phyloP scores from a whole-genome alignment of 1,140 invertebrate species.

The Pararge aegeria region DNA sequence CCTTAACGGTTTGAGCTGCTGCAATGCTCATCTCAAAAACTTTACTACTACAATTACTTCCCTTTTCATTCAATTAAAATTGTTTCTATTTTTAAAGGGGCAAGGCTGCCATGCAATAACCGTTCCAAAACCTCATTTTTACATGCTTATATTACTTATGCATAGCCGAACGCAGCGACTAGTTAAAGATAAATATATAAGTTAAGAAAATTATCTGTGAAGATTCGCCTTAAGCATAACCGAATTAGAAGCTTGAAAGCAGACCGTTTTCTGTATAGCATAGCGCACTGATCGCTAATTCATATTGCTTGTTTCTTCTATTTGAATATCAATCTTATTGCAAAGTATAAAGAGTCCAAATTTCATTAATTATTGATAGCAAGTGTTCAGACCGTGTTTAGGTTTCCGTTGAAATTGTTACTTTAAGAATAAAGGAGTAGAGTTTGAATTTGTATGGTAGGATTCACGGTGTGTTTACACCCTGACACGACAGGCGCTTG shows the following conservation, averaged over 20 bases:
- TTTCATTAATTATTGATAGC: constrained; percentile 7
- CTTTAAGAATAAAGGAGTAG: constrained; percentile 19
- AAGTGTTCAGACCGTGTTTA: not conserved
- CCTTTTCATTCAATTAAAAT: too few relatives aligned
- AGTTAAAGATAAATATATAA: too few relatives aligned
- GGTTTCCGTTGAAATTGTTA: constrained; percentile 9
- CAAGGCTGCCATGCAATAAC: too few relatives aligned
- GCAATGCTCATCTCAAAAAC: too few relatives aligned
- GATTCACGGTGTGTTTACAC: constrained; percentile 44
- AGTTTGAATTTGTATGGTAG: constrained; percentile 34
- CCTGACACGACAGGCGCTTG: constrained; percentile 38
- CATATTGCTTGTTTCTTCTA: constrained; percentile 33
- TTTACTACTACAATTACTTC: too few relatives aligned
- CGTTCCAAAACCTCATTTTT: too few relatives aligned
- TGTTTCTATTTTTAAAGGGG: too few relatives aligned
- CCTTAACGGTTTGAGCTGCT: too few relatives aligned
- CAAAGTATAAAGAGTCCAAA: constrained; percentile 2
- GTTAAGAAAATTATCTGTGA: constrained; percentile 25
- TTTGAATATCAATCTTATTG: constrained; percentile 21
- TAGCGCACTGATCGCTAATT: constrained; percentile 59
- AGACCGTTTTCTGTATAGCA: constrained; percentile 49
- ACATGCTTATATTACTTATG: too few relatives aligned
- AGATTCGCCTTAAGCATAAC: constrained; percentile 50
- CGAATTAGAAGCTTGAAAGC: constrained; percentile 63
- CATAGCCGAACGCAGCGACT: not conserved